phyloP scores from a whole-genome alignment of 1,140 invertebrate species.

The Globodera ellingtonae region DNA sequence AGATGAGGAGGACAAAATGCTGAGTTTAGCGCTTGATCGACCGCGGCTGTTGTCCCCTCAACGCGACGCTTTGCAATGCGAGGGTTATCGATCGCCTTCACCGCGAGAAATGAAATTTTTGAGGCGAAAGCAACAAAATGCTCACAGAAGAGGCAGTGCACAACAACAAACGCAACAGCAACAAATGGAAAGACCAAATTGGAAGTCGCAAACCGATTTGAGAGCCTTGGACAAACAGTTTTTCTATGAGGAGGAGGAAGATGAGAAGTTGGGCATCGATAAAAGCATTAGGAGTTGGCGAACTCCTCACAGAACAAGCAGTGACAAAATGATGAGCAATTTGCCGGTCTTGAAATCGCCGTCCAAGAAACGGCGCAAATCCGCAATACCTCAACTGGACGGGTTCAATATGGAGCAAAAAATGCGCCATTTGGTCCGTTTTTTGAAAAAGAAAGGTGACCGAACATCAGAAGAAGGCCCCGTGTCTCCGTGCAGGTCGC shows the following conservation, averaged over 20 bases:
- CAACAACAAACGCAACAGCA: not conserved
- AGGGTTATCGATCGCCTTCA: not conserved
- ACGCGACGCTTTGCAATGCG: not conserved
- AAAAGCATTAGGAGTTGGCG: not conserved
- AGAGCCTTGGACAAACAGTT: not conserved
- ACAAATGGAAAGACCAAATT: not conserved
- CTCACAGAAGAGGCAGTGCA: not conserved
- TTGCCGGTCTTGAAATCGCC: not conserved
- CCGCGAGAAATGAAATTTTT: not conserved
- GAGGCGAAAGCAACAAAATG: conserved; percentile 11
- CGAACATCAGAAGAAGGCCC: not conserved
- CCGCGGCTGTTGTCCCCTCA: not conserved
- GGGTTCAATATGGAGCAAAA: not conserved
- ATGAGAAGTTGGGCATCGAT: not conserved
- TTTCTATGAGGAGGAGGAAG: not conserved
- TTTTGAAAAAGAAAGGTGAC: conserved; percentile 4
- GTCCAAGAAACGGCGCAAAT: not conserved
- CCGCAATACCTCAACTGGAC: not conserved
- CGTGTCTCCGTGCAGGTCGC: not conserved
- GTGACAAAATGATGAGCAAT: not conserved
- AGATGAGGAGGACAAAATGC: not conserved
- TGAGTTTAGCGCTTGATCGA: not conserved
- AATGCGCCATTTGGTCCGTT: not conserved
- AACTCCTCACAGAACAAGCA: not conserved
- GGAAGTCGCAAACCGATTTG: conserved; percentile 2